Conservation (phyloP, 2,113 vertebrate species). For the Pycnonotus jocosus region DNA sequence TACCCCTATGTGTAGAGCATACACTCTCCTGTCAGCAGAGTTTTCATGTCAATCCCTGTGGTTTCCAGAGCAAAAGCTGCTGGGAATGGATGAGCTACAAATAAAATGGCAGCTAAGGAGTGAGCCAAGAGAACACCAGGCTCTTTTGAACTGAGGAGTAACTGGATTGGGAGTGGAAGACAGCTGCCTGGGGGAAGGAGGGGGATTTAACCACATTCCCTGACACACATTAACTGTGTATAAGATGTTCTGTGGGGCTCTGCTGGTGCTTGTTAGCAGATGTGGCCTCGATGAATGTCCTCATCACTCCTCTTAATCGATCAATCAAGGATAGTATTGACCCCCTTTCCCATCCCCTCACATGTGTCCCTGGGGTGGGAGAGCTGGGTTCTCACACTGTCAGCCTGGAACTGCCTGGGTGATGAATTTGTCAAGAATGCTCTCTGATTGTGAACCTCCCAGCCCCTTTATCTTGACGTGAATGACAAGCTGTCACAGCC, state of each 20-base stretch:
- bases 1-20: background rate
- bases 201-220: background rate
- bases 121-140: background rate
- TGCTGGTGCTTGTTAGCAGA: background rate
- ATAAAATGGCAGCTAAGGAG: background rate
- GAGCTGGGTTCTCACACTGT: background rate
- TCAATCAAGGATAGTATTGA: background rate
- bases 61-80: background rate
- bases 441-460: background rate
- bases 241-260: background rate
- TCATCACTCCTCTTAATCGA: background rate
- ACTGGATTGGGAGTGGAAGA: background rate
- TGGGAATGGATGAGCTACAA: background rate
- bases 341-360: background rate
- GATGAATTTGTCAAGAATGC: constrained; percentile 9
- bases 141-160: background rate
- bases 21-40: background rate
- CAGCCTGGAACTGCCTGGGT: background rate
- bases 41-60: background rate
- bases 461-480: background rate
- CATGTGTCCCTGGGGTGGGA: background rate
- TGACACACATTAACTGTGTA: background rate
- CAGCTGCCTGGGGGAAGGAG: background rate
- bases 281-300: background rate
- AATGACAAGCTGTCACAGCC: constrained; percentile 14